phyloP scores from a whole-genome alignment of 2,113 vertebrate genomes.

The Eretmochelys imbricata region DNA sequence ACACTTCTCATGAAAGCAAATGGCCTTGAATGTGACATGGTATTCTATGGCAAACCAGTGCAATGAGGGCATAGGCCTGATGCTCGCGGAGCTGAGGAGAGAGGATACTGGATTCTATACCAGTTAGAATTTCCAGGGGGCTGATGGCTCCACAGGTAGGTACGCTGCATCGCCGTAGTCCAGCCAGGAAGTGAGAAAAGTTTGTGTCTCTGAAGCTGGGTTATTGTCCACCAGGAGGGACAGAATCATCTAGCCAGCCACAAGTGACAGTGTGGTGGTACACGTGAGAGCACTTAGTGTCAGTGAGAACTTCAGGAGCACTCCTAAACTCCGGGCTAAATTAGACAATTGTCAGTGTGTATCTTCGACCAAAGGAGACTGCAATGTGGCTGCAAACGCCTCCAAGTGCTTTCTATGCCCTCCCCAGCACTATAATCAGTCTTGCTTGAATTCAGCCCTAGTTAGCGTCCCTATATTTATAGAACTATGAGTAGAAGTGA shows the following conservation, averaged over 20 bases:
- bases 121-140: neutral
- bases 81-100: neutral
- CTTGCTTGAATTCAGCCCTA: neutral
- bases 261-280: neutral
- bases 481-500: neutral
- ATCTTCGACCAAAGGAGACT: neutral
- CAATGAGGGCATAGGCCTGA: neutral
- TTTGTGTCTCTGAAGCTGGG: neutral
- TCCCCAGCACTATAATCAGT: neutral
- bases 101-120: neutral
- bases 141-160: neutral
- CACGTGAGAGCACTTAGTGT: neutral
- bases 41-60: neutral
- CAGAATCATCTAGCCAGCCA: constrained; percentile 21
- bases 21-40: neutral
- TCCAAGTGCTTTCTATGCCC: neutral
- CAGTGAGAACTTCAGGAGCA: constrained; percentile 13
- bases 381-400: neutral
- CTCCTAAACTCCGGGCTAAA: neutral
- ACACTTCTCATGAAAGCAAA: neutral
- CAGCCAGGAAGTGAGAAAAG: neutral
- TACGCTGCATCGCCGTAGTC: neutral
- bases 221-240: neutral
- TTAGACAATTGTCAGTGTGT: neutral
- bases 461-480: neutral